A percentile compares a stretch with the other conserved stretches of the same genome.
Conservation (phyloP, 2,888 invertebrate genomes). For the Leptopilina syphax region DNA sequence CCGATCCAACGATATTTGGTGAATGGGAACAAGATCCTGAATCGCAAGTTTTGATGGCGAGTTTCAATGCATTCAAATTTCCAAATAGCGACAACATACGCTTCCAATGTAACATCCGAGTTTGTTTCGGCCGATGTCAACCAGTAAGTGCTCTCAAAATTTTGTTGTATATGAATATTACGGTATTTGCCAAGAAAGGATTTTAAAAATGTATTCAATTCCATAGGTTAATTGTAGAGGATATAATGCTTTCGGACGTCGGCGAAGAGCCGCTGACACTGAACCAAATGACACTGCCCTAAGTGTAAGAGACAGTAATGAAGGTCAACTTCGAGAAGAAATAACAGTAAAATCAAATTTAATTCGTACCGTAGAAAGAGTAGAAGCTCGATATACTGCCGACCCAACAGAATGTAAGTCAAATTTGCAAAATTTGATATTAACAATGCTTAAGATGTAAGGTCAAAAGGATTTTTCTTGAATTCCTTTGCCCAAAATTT, state of each 20-base stretch:
- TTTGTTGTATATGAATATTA: conserved; percentile 5
- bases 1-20: conserved; percentile 93
- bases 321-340: conserved; percentile 93
- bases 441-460: too few relatives aligned
- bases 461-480: too few relatives aligned
- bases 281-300: conserved; percentile 80
- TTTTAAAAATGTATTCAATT: conserved; percentile 41
- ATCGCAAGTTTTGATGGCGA: conserved; percentile 89
- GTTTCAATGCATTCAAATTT: conserved; percentile 96
- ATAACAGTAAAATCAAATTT: conserved; percentile 95
- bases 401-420: conserved; percentile 87
- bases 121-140: conserved; percentile 96
- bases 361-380: conserved; percentile 92
- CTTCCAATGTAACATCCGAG: conserved; percentile 96
- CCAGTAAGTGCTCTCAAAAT: conserved; percentile 82
- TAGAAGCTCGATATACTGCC: conserved; percentile 86
- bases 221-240: conserved; percentile 92
- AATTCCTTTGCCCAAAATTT: too few relatives aligned
- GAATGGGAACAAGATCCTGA: conserved; percentile 95
- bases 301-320: conserved; percentile 78
- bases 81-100: conserved; percentile 95
- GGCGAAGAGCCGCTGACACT: conserved; percentile 84
- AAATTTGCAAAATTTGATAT: background rate
- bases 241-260: conserved; percentile 92
- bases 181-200: background rate